These are phyloP conservation scores for Characodon lateralis DNA, from an alignment of 2,797 vertebrate genomes.

Conservation along the genomic window DNA sequence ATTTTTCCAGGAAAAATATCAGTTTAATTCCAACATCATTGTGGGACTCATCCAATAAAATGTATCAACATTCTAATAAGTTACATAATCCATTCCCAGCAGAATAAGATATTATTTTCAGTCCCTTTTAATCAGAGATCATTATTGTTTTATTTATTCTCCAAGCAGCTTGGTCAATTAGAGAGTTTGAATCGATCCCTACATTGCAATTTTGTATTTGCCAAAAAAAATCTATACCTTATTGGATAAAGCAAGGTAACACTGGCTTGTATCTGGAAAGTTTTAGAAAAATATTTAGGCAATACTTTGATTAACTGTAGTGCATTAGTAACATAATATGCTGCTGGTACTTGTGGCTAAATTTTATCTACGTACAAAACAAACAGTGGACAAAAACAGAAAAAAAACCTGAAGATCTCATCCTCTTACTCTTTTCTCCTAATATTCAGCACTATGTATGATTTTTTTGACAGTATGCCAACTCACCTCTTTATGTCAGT, in stretches of 20 bases:
- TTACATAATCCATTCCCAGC: too few species aligned
- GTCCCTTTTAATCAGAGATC: neutral
- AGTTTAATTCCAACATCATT: neutral
- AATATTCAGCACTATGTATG: neutral
- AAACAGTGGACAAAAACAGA: neutral
- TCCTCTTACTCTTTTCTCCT: neutral
- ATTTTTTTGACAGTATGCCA: conserved; percentile 7
- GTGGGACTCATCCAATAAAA: too few species aligned
- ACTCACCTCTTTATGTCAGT: conserved; percentile 1
- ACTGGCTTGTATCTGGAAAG: neutral
- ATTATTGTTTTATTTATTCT: neutral
- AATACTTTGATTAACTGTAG: neutral
- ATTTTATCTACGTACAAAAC: neutral
- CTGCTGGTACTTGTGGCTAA: neutral
- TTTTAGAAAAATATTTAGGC: neutral
- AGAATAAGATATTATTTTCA: neutral
- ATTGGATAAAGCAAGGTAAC: neutral
- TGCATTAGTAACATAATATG: neutral
- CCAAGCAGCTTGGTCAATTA: neutral
- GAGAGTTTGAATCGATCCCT: neutral
- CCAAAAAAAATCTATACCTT: neutral
- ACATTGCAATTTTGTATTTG: neutral
- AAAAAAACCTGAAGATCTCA: neutral
- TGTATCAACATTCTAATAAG: too few species aligned
- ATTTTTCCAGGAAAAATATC: neutral